phyloP scores from a whole-genome alignment of 1,140 invertebrate species.

The Acyrthosiphon pisum region DNA sequence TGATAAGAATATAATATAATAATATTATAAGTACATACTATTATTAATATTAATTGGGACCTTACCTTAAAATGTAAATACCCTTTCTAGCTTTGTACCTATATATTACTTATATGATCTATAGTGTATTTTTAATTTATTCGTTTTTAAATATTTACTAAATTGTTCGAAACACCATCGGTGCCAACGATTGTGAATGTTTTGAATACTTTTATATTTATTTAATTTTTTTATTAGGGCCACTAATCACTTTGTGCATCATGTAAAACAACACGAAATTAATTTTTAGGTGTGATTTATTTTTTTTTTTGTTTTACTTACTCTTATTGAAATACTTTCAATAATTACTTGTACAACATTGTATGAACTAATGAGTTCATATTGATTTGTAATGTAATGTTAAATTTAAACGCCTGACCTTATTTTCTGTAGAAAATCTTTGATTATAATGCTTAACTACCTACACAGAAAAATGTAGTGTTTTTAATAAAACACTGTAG shows the following conservation, averaged over 20 bases:
- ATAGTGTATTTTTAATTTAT: not conserved
- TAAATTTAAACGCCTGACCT: not conserved
- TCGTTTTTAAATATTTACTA: not conserved
- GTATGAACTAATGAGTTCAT: not conserved
- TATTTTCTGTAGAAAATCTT: not conserved
- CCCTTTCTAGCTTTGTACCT: not conserved
- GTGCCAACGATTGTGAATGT: not conserved
- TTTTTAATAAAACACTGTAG: not conserved
- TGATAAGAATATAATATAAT: not conserved
- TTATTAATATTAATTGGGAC: not conserved
- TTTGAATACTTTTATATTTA: not conserved
- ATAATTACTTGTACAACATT: not conserved
- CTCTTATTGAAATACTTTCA: not conserved
- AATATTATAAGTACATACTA: not conserved
- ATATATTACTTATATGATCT: not conserved
- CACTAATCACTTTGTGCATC: too few relatives aligned
- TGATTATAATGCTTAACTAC: not conserved
- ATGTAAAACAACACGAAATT: too few relatives aligned
- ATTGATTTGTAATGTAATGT: not conserved
- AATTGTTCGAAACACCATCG: not conserved
- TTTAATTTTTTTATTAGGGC: not conserved
- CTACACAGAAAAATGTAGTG: not conserved
- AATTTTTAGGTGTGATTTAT: too few relatives aligned
- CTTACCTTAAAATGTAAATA: not conserved
- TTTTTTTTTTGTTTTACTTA: not conserved